Conservation (phyloP, 1,140 invertebrate species). For the Pachypeltis micranthus region DNA sequence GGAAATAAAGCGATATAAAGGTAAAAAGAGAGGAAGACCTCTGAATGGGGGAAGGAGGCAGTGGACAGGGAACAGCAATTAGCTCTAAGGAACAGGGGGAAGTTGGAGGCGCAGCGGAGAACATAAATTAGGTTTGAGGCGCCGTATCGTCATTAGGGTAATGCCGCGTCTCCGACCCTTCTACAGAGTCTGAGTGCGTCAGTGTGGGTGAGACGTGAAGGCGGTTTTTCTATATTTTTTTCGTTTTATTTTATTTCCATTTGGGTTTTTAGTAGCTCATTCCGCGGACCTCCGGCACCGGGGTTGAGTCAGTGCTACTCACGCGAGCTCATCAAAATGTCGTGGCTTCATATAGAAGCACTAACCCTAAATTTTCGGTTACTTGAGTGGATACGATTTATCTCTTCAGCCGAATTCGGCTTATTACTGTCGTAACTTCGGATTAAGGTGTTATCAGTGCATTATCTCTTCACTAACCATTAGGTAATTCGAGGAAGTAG, state of each 20-base stretch:
- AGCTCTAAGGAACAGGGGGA: conserved; percentile 3
- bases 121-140: conserved; percentile 16
- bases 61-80: conserved; percentile 16
- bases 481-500: no score
- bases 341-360: no score
- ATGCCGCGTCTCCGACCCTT: conserved; percentile 11
- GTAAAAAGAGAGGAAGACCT: conserved; percentile 6
- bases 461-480: no score
- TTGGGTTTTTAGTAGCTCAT: conserved; percentile 4
- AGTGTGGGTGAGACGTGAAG: conserved; percentile 9
- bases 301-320: no score
- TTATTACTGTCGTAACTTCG: no score
- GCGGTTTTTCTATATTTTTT: no score
- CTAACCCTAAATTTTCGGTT: no score
- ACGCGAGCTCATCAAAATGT: no score
- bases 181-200: not conserved
- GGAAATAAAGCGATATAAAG: conserved; percentile 15
- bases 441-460: no score
- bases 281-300: conserved; percentile 3
- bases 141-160: conserved; percentile 15
- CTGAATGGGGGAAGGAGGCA: not conserved
- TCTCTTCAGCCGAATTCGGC: no score
- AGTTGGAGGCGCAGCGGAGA: conserved; percentile 1
- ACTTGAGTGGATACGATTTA: no score
- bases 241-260: not conserved